Evolutionary conservation across 2,113 vertebrate genomes (phyloP).

Genomic region (Pandion haliaetus): DNA sequence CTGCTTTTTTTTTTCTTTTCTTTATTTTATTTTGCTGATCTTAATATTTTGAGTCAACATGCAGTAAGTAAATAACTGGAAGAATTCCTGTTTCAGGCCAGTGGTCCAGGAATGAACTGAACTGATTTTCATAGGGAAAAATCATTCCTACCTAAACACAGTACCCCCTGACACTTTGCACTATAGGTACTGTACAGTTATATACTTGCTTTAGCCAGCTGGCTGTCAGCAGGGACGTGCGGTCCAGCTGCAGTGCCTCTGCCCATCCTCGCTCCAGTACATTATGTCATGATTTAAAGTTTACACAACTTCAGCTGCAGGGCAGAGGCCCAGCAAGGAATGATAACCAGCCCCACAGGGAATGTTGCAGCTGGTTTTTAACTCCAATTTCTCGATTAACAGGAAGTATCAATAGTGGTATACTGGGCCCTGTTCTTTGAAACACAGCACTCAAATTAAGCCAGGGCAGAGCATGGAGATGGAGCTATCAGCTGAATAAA

Average conservation of each 20-base stretch:
- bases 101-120: neutral
- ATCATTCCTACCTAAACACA: neutral
- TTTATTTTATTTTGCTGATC: neutral
- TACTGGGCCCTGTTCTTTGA: neutral
- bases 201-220: neutral
- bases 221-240: neutral
- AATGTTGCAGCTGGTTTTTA: neutral
- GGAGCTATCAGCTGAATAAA: constrained; percentile 13
- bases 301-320: constrained; percentile 37
- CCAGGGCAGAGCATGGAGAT: neutral
- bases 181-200: neutral
- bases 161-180: fast-evolving
- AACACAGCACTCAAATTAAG: neutral
- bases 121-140: neutral
- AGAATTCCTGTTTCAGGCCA: neutral
- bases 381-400: neutral
- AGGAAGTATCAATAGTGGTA: neutral
- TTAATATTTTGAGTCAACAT: neutral
- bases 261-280: neutral
- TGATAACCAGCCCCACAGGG: neutral
- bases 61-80: neutral
- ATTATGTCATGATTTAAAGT: constrained; percentile 7
- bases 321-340: neutral
- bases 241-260: neutral
- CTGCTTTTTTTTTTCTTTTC: neutral